Conservation (phyloP, 2,888 invertebrate genomes). For the Dasysyrphus tricinctus region DNA sequence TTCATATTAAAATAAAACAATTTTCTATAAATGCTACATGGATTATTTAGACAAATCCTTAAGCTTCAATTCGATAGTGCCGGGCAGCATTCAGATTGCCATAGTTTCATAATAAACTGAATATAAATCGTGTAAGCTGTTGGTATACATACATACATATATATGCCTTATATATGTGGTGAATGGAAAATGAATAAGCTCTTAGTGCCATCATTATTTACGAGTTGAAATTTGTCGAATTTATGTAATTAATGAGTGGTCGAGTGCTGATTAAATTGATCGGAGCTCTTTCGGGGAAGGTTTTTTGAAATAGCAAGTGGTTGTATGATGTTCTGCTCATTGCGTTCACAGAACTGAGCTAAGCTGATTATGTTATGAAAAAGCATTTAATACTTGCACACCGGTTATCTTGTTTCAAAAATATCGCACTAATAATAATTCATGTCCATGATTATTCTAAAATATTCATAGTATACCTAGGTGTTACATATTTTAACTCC, state of each 20-base stretch:
- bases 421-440: background rate
- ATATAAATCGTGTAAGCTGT: background rate
- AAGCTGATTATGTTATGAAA: conserved; percentile 18
- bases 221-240: background rate
- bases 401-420: conserved; percentile 11
- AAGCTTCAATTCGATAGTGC: too few relatives aligned
- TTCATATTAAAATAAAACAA: too few relatives aligned
- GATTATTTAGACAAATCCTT: background rate
- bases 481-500: too few relatives aligned
- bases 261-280: background rate
- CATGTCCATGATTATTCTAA: too few relatives aligned
- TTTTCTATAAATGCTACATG: background rate
- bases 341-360: background rate
- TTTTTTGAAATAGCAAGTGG: background rate
- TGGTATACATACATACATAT: background rate
- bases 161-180: background rate
- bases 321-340: background rate
- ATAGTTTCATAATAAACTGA: background rate
- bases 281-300: background rate
- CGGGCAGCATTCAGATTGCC: too few relatives aligned
- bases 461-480: too few relatives aligned
- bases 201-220: background rate
- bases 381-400: background rate
- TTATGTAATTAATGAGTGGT: background rate
- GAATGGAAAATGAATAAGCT: background rate